phyloP scores from a whole-genome alignment of 2,113 vertebrate genomes.

The Siniperca chuatsi region DNA sequence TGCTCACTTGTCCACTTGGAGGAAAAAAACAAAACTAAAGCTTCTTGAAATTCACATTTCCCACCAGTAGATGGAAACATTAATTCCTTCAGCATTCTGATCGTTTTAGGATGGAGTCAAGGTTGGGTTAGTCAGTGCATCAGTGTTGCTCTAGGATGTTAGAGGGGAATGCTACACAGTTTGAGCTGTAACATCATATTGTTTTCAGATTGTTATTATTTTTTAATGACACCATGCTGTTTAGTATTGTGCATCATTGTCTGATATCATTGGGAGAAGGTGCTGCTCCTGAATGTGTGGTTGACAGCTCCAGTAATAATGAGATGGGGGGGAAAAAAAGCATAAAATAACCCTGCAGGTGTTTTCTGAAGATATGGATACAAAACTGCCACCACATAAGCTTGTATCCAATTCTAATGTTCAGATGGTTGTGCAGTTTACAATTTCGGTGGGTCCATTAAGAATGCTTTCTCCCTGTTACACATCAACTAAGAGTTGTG shows the following conservation, averaged over 20 bases:
- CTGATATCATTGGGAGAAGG: background rate
- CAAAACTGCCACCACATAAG: background rate
- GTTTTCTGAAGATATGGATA: background rate
- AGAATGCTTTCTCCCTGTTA: background rate
- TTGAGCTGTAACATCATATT: background rate
- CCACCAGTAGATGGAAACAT: conserved; percentile 84
- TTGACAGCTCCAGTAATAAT: conserved; percentile 3
- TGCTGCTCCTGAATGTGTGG: background rate
- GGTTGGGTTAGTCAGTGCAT: conserved; percentile 11
- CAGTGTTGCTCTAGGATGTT: background rate
- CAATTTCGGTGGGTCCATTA: background rate
- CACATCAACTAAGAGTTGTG: background rate
- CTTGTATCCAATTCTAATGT: background rate
- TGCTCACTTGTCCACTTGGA: conserved; percentile 45
- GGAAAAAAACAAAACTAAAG: background rate
- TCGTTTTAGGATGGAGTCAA: conserved; percentile 42
- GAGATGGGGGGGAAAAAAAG: background rate
- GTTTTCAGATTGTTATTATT: background rate
- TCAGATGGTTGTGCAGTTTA: background rate
- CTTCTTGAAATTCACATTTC: conserved; percentile 63
- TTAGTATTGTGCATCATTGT: background rate
- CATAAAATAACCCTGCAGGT: background rate
- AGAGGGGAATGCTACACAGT: background rate
- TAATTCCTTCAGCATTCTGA: conserved; percentile 60
- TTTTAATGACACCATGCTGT: background rate